Base-by-base conservation (phyloP, 2,888 invertebrate genomes). In the Falcaria lacertinaria region DNA sequence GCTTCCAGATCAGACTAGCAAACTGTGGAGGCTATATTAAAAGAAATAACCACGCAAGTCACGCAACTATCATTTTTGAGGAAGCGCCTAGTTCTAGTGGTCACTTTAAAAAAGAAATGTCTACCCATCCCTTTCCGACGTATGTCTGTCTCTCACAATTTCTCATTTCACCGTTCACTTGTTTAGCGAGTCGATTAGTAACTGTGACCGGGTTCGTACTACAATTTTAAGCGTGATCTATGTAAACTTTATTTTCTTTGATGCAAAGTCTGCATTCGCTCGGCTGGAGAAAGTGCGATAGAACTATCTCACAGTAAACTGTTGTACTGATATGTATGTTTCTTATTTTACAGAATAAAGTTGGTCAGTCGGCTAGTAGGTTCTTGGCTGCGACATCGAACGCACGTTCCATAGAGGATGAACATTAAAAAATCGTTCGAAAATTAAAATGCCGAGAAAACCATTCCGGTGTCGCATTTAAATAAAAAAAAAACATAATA, bases 141-240 rank as follows among this genome's bases (percentile, higher is more conserved):
- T 70, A 71, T 57, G 64, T 63, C 74, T 66, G 65, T 88, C 84
- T 81, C 78, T 72, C 77, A 80, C 82, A 84, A 87, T 88, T 88
- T 87, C 86, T 84, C 85, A 85, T 88, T 88, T 88, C 88, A 87
- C 89, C 89, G 88, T 85, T 89, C 88, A 87, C 88, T 86, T 80
- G 89, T 83, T 89, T 88, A 89, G 86, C 89, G 60, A 84, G 74
- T 83, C 54, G 43, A 42, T 22, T 45, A 48, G 51, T 73, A 58
- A 78, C 44, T 69, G 45, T 58, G 75, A 81, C 74, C 59, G 57
- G 69, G 86, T 83, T 70, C 70, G 57, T 64, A 41, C 46, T 38
- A 19, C 15, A 47, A 33, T 43, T 35, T 14, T 41, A n/a, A 38
- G 4, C 25, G n/a, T 7, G 11, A 52, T 28, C 45, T 44, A 47